phyloP scores from a whole-genome alignment of 2,888 invertebrate genomes.

The Timema podura region DNA sequence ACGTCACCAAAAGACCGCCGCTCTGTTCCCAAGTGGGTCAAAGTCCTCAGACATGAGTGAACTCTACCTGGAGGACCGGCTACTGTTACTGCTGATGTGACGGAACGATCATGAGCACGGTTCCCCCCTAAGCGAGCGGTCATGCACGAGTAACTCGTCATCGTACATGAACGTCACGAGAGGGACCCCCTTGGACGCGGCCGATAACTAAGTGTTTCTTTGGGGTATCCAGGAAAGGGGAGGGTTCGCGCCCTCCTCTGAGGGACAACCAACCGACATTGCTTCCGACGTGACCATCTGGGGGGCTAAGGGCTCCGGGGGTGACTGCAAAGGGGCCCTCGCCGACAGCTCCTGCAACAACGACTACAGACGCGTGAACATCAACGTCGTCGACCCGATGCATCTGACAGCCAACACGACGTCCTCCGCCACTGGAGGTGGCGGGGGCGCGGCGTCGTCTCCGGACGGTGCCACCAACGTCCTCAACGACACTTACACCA shows the following conservation, averaged over 20 bases:
- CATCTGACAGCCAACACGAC: constrained; percentile 50
- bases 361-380: constrained; percentile 20
- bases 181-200: too few relatives aligned
- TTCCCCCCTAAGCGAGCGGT: constrained; percentile 15
- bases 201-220: too few relatives aligned
- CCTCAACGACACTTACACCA: constrained; percentile 78
- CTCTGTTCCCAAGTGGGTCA: too few relatives aligned
- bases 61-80: too few relatives aligned
- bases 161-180: too few relatives aligned
- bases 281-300: constrained; percentile 34
- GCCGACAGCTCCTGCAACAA: constrained; percentile 19
- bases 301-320: constrained; percentile 27
- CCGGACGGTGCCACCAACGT: constrained; percentile 62
- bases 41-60: too few relatives aligned
- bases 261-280: constrained; percentile 25
- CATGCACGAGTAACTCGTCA: too few relatives aligned
- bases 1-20: too few relatives aligned
- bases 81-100: too few relatives aligned
- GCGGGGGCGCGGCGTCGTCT: constrained; percentile 54
- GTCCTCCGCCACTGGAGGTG: constrained; percentile 29
- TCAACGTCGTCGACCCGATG: constrained; percentile 38
- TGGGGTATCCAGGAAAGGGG: constrained; percentile 17
- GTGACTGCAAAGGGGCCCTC: constrained; percentile 22
- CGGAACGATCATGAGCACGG: too few relatives aligned
- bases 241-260: constrained; percentile 26